Percentiles rank a stretch among this genome's conserved stretches.
phyloP scores from a whole-genome alignment of 2,113 vertebrate species.

The Leptobrachium leishanense region DNA sequence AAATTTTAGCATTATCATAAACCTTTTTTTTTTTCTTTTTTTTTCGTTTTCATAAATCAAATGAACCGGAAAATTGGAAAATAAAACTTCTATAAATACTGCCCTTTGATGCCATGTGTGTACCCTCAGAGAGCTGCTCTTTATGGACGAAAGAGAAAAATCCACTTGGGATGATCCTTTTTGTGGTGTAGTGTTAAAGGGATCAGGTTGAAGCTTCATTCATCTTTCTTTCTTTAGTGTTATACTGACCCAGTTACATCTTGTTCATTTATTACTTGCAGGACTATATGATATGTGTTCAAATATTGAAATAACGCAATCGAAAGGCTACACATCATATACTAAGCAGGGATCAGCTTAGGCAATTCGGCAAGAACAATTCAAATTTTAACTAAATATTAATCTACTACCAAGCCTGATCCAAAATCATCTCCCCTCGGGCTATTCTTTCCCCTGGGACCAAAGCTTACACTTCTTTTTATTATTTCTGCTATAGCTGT shows the following conservation, averaged over 20 bases:
- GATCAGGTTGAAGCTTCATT: conserved; percentile 40
- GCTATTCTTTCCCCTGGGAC: not conserved
- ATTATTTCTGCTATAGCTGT: conserved; percentile 27
- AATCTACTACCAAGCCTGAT: conserved; percentile 16
- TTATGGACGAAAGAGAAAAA: not conserved
- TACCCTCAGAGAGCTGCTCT: conserved; percentile 6
- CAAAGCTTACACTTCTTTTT: not conserved
- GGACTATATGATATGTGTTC: conserved; percentile 31
- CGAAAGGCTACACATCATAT: conserved; percentile 7
- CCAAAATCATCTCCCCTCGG: conserved; percentile 23
- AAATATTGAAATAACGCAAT: conserved; percentile 36
- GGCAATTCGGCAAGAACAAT: not conserved
- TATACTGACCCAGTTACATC: conserved; percentile 41
- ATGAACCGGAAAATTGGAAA: conserved; percentile 6
- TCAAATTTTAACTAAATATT: not conserved
- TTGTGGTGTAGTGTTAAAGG: conserved; percentile 23
- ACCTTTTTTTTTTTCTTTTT: not conserved
- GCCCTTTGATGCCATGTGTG: conserved; percentile 1
- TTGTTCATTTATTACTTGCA: conserved; percentile 21
- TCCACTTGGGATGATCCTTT: conserved; percentile 22
- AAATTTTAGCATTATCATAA: conserved; percentile 12
- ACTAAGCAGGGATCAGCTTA: conserved; percentile 1
- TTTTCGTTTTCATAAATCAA: conserved; percentile 3
- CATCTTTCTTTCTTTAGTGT: conserved; percentile 8
- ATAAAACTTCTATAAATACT: conserved; percentile 22